Conservation (phyloP, 2,888 invertebrate genomes). For the Tenodera sinensis region DNA sequence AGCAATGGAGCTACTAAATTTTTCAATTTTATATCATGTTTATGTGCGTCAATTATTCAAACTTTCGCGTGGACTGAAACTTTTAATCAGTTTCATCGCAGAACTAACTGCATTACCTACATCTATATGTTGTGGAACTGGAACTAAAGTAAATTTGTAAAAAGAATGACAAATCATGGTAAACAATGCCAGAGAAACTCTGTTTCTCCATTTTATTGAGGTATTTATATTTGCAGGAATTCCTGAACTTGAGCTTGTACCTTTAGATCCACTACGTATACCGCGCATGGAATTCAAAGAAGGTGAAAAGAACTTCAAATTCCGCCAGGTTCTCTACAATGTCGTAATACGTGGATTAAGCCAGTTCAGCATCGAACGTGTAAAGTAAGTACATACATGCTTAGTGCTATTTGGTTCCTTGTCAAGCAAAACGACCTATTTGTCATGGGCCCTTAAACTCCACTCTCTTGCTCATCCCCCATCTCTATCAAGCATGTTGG, state of each 20-base stretch:
- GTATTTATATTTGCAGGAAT: constrained; percentile 27
- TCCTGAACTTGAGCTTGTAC: constrained; percentile 38
- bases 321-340: constrained; percentile 36
- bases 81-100: neutral
- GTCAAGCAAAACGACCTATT: no score
- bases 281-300: constrained; percentile 29
- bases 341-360: constrained; percentile 31
- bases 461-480: no score
- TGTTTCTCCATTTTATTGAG: neutral
- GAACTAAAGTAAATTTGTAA: neutral
- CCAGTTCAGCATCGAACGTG: constrained; percentile 18
- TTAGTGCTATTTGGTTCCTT: no score
- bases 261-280: constrained; percentile 38
- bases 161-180: no score
- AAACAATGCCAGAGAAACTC: neutral
- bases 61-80: neutral
- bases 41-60: no score
- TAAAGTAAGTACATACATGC: constrained; percentile 32
- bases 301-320: constrained; percentile 31
- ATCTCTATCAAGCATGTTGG: no score
- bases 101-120: no score
- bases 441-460: no score
- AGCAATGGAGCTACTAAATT: no score
- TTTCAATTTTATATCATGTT: no score
- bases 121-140: neutral